Evolutionary conservation across 2,888 invertebrate genomes (phyloP), one percentile per base, ranked within the genome.

Genomic region (Eurytoma californica): DNA sequence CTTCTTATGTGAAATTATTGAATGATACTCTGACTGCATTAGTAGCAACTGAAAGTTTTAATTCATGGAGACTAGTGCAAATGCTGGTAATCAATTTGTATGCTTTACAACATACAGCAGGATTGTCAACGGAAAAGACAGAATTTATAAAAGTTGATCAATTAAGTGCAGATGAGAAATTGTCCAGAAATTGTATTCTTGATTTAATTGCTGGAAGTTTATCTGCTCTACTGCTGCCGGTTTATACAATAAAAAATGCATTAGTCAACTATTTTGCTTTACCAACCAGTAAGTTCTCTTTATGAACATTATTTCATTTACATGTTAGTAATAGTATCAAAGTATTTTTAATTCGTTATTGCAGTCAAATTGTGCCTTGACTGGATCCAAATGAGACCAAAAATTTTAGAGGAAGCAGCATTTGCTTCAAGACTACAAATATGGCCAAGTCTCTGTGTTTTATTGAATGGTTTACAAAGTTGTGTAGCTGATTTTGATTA

Each of bases 61-160:
- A 94, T 67, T 92, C 94, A 0, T 94, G 94, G 91, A 94, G 94
- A 83, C 92, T 97, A 30, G 93, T 95, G 53, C 94, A 96, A 92
- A 95, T 96, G 93, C 92, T 94, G 67, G 93, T 94, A 79, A 94
- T 96, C 58, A 94, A 95, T 87, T 92, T 96, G 72, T 96, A 95
- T 91, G 92, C 94, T 14, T 92, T 95, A 75, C 92, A 93, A 86
- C 92, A 94, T 72, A 87, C 92, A 0, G 92, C 92, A 4, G 93
- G 92, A 58, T 84, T 86, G 65, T 82, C 83, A 14, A 79, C 79
- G 4, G 86, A 87, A 55, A 85, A 80, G 78, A 91, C 90, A 30
- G 91, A 92, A 80, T 84, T 91, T 18, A 84, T 92, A 77, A 91
- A 90, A 68, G 86, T 85, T 13, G 88, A 89, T 14, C 91, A 92